A percentile compares a stretch with the other conserved stretches of the same genome.
phyloP scores from a whole-genome alignment of 2,113 vertebrate species.

The Elephas maximus region DNA sequence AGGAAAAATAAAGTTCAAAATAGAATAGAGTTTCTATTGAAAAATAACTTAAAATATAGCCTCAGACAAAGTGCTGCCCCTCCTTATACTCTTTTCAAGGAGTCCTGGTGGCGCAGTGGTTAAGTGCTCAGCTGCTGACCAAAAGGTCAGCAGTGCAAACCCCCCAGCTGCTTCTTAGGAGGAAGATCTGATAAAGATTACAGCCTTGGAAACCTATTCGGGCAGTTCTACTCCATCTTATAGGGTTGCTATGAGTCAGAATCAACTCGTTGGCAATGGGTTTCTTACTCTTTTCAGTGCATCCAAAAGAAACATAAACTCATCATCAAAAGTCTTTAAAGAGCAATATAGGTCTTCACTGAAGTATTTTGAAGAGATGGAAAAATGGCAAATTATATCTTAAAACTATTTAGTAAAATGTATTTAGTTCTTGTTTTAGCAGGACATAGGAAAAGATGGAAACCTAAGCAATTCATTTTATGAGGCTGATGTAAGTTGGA shows the following conservation, averaged over 20 bases:
- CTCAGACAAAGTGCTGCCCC: not conserved
- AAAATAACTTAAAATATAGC: not conserved
- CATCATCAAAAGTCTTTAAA: slow-evolving; percentile 16
- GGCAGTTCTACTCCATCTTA: not conserved
- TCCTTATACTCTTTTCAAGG: not conserved
- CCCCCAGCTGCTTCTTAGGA: not conserved
- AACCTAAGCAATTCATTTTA: not conserved
- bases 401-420: not conserved
- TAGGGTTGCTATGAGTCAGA: not conserved
- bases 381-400: not conserved
- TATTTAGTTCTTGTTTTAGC: not conserved
- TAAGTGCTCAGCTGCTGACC: not conserved
- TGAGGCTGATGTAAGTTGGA: not conserved
- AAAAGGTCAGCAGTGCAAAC: not conserved
- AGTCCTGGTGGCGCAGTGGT: not conserved
- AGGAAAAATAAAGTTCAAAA: slow-evolving; percentile 3
- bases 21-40: not conserved
- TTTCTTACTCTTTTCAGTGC: not conserved
- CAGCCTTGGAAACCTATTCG: not conserved
- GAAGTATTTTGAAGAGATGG: not conserved
- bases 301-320: not conserved
- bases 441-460: too few relatives aligned
- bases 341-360: not conserved
- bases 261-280: not conserved
- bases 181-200: not conserved